These are phyloP conservation scores for Drosophila bocqueti DNA, from an alignment of 1,140 invertebrate genomes.

Conservation along the genomic window DNA sequence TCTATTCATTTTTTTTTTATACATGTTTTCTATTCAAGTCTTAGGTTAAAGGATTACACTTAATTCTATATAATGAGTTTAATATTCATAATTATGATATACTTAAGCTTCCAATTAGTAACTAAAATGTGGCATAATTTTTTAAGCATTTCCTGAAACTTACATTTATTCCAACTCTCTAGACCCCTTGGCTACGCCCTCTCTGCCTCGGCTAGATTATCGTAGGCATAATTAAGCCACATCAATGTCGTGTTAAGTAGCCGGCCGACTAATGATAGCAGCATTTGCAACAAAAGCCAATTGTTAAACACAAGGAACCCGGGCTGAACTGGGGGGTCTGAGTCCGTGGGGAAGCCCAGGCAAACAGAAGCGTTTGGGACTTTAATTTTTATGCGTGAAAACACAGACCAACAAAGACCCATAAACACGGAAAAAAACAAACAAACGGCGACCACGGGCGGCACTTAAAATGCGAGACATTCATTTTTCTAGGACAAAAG, in stretches of 20 bases:
- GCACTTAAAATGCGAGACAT: constrained; percentile 81
- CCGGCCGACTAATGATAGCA: constrained; percentile 81
- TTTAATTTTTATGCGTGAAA: constrained; percentile 83
- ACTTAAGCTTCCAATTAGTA: too few species aligned
- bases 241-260: constrained; percentile 81
- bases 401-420: constrained; percentile 63
- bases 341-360: constrained; percentile 2
- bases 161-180: neutral
- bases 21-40: too few species aligned
- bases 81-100: too few species aligned
- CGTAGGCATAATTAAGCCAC: constrained; percentile 76
- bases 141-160: neutral
- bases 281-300: constrained; percentile 77
- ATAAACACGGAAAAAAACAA: constrained; percentile 9
- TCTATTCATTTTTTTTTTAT: too few species aligned
- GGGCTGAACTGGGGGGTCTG: neutral
- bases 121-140: neutral
- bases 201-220: constrained; percentile 39
- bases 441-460: constrained; percentile 40
- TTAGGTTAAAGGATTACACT: too few species aligned
- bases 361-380: constrained; percentile 60
- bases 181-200: constrained; percentile 1
- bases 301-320: constrained; percentile 45
- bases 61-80: neutral
- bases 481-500: constrained; percentile 67